These are phyloP conservation scores for Phrynocephalus guinanensis DNA, from an alignment of 2,797 vertebrate species.

Conservation along the genomic window DNA sequence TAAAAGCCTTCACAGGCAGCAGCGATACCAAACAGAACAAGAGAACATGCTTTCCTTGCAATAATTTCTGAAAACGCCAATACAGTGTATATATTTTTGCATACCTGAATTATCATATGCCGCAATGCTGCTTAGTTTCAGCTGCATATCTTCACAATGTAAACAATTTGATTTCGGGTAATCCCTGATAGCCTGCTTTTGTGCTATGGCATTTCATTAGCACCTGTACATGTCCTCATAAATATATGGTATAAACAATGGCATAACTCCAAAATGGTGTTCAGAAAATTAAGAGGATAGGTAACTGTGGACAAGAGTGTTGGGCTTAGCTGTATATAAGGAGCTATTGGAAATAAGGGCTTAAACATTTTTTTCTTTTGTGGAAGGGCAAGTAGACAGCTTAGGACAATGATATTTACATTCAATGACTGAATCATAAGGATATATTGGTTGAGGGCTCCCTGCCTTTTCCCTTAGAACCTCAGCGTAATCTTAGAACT, in stretches of 20 bases:
- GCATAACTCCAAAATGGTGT: slow-evolving; percentile 4
- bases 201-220: slow-evolving; percentile 16
- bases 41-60: not conserved
- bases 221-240: not conserved
- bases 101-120: slow-evolving; percentile 25
- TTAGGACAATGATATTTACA: not conserved
- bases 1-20: slow-evolving; percentile 17
- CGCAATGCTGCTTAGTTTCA: slow-evolving; percentile 18
- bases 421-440: not conserved
- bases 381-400: not conserved
- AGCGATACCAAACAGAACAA: not conserved
- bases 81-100: not conserved
- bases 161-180: slow-evolving; percentile 20
- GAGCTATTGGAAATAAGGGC: not conserved
- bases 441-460: not conserved
- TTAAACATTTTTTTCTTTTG: not conserved
- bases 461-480: not conserved
- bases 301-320: not conserved
- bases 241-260: slow-evolving; percentile 19
- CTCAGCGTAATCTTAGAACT: no score
- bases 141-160: slow-evolving; percentile 11
- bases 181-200: slow-evolving; percentile 16
- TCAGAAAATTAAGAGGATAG: not conserved
- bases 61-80: slow-evolving; percentile 19
- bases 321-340: not conserved